Evolutionary conservation across 2,888 invertebrate genomes (phyloP), one percentile per base, ranked within the genome.

Genomic region (Pammene fasciana): DNA sequence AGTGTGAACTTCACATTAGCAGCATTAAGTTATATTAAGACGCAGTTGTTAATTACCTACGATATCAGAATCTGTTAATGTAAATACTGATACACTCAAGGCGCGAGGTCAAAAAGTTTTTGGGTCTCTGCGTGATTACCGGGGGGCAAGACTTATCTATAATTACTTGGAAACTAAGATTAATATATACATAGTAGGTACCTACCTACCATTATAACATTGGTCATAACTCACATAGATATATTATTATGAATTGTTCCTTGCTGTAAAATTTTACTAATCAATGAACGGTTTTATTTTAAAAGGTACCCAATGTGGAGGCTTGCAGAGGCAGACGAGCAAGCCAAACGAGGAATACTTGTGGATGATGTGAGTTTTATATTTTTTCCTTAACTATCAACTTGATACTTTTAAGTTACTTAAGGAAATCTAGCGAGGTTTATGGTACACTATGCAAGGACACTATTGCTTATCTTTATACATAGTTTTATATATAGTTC

Each of bases 321-420:
- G 79, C 18, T 75, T 86, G 18, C 88, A 86, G 74, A 83, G 86
- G 71, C 85, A 83, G 74, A 77, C 86, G 13, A 90, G 86, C 81
- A 92, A 90, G 76, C 86, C 68, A 72, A 82, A 89, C 73, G 92
- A 92, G 61, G 92, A 92, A 71, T 91, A 91, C 73, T 80, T 92
- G 71, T 92, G 90, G 88, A 92, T 92, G 89, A 88, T 92, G 92
- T 92, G 79, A 91, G 92, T 83, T 73, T 46, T n/a, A 62, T 11
- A 65, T 45, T 48, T 59, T n/a, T 26, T 52, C 26, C 11, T 52
- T 34, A 46, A 14, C 14, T 5, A 46, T 34, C 26, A 52, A n/a
- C 34, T n/a, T n/a, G n/a, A n/a, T 18, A 26, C 45, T 7, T 11
- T 52, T 10, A 26, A 26, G 52, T 26, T 13, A 13, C 52, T 18